Base-by-base conservation (phyloP, 2,797 vertebrate species). In the Clarias laeviceps region DNA sequence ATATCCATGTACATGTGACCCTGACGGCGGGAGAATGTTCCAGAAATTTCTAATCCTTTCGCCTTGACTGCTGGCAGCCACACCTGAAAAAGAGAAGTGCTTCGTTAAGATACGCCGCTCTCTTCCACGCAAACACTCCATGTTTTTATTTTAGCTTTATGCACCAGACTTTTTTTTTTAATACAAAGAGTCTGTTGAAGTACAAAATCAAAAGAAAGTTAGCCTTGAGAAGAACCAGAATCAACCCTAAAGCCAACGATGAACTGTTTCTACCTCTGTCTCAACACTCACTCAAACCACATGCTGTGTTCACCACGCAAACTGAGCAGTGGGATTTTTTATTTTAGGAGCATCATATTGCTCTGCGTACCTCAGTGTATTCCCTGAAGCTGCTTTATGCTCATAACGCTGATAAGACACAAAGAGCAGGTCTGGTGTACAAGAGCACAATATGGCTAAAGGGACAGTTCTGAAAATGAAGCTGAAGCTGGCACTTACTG, bases 1-100 rank as follows among this genome's bases (percentile, higher is more conserved):
- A 99, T 99, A 92, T 99, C 98, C 98, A 99, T 99, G 92, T 97
- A 98, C 96, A 99, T 98, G 91, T 98, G 97, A 0, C 97, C 98
- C 90, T 99, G 98, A 0, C 98, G 95, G 84, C 98, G 98, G 76
- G 97, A 97, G 92, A 98, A 99, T 0, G 98, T 99, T 85, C 98
- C 98, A 0, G 96, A 97, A 91, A 99, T 99, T 92, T 98, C 98
- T 90, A 99, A 85, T 0, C 97, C 98, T 91, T 99, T 99, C 78
- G 98, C 98, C 89, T 99, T 99, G 85, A 99, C 97, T 3, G 98
- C 98, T 22, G 98, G 98, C 86, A 99, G 94, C 97, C 98, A 99
- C 77, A 99, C 95, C 98, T 99, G 89, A 79, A 84, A 29, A 82
- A 29, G 29, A 73, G 68, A 66, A 45, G 18, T 24, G 18, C 64